phyloP scores from a whole-genome alignment of 2,888 invertebrate genomes.

The Agrotis puta region DNA sequence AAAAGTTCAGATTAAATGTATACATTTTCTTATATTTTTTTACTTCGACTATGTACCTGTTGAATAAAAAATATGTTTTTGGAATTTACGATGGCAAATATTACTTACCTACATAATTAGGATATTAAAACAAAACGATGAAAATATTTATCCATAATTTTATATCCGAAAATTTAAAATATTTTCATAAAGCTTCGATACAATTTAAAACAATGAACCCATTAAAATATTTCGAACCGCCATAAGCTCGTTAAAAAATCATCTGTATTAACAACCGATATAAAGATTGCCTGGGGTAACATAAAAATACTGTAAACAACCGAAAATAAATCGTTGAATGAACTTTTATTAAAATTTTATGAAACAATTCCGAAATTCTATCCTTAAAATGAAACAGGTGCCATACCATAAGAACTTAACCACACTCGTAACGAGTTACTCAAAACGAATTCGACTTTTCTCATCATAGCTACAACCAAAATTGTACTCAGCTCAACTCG shows the following conservation, averaged over 20 bases:
- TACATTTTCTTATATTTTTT: conserved; percentile 2
- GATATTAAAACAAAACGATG: too few relatives aligned
- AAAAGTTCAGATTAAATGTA: conserved; percentile 30
- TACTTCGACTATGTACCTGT: conserved; percentile 11
- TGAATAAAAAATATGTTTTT: conserved; percentile 32
- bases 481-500: conserved; percentile 61
- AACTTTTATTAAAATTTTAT: conserved; percentile 14
- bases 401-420: conserved; percentile 46
- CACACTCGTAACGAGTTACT: conserved; percentile 58
- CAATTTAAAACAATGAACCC: conserved; percentile 3
- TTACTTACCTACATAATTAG: background rate
- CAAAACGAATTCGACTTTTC: conserved; percentile 63
- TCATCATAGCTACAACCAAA: conserved; percentile 62
- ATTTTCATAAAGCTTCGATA: background rate
- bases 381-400: conserved; percentile 46
- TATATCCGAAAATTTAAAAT: background rate
- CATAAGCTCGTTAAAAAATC: conserved; percentile 14
- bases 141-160: background rate
- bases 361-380: conserved; percentile 22
- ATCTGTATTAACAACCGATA: conserved; percentile 15
- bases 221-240: conserved; percentile 14
- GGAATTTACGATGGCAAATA: background rate
- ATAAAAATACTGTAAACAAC: conserved; percentile 24
- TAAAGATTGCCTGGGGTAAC: conserved; percentile 1
- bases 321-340: conserved; percentile 1